Evolutionary conservation across 2,113 vertebrate genomes (phyloP), one percentile per base, ranked within the genome.

Genomic region (Sakesphorus luctuosus): DNA sequence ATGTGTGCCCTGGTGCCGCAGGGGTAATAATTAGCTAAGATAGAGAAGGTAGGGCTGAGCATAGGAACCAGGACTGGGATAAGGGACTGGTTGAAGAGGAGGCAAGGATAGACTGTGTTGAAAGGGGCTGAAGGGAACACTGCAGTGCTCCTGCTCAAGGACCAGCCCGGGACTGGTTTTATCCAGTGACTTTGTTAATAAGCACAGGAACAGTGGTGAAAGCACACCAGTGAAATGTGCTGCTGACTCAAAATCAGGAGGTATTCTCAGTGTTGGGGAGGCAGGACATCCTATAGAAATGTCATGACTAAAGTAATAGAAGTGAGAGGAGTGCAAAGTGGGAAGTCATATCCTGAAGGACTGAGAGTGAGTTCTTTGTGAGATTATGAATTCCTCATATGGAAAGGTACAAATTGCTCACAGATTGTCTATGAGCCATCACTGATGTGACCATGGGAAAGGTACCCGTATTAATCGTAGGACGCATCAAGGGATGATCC

Each of bases 1-100:
- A 36, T 0, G 0, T 40, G 26, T 73, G n/a, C 19, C 25, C n/a
- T 78, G 31, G 26, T 80, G 50, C 67, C 36, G 11, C 25, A 4
- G 4, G 4, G 55, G 47, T 52, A 84, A 81, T 63, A 67, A 67
- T 47, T 72, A 52, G 44, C 46, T 63, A 65, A 68, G 28, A 63
- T 73, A 55, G 49, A 82, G 82, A 80, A 90, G 25, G 31, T 17
- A n/a, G 44, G n/a, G 19, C 44, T 50, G 43, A 88, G 23, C 6
- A 9, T 6, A 18, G 33, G 63, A 74, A 55, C 75, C 0, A 1
- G 40, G 31, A 13, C 3, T 7, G 76, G 25, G 13, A 6, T 65
- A 80, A 92, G 67, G 55, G 20, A 43, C 31, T 53, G 29, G 25
- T 21, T 71, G 80, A 81, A 81, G 63, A 63, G 46, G 50, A 84